phyloP scores from a whole-genome alignment of 2,113 vertebrate species.

The Entomyzon cyanotis region DNA sequence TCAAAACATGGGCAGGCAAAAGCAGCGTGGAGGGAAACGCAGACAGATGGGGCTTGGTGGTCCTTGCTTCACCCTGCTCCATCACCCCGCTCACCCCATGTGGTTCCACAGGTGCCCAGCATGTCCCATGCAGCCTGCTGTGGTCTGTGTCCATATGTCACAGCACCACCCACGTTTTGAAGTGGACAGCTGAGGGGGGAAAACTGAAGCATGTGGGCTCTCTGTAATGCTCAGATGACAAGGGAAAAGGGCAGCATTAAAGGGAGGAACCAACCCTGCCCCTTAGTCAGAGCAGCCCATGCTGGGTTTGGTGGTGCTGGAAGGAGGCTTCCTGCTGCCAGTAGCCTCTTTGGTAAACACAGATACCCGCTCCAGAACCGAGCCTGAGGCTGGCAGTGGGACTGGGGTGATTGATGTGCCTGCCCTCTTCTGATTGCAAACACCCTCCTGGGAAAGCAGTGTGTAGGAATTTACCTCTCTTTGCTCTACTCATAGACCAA shows the following conservation, averaged over 20 bases:
- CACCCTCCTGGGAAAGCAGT: accelerated
- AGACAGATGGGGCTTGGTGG: not conserved
- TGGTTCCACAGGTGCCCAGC: not conserved
- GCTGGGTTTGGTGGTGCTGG: accelerated
- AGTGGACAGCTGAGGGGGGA: accelerated
- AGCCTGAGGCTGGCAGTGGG: not conserved
- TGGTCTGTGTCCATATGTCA: accelerated
- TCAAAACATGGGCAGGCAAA: not conserved
- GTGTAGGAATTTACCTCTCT: accelerated
- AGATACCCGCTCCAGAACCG: not conserved
- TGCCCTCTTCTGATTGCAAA: not conserved
- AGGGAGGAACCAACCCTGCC: not conserved
- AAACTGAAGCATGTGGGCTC: not conserved
- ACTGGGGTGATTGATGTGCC: accelerated
- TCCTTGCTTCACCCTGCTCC: not conserved
- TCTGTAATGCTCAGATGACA: accelerated
- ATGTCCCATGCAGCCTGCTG: accelerated
- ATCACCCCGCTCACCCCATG: accelerated
- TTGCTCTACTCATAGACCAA: accelerated
- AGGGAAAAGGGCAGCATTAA: accelerated
- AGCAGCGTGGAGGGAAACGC: not conserved
- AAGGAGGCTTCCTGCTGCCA: not conserved
- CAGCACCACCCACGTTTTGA: accelerated
- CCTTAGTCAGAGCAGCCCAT: accelerated
- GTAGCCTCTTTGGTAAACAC: not conserved